Evolutionary conservation across 2,888 invertebrate genomes (phyloP).

Genomic region (Abrostola tripartita): DNA sequence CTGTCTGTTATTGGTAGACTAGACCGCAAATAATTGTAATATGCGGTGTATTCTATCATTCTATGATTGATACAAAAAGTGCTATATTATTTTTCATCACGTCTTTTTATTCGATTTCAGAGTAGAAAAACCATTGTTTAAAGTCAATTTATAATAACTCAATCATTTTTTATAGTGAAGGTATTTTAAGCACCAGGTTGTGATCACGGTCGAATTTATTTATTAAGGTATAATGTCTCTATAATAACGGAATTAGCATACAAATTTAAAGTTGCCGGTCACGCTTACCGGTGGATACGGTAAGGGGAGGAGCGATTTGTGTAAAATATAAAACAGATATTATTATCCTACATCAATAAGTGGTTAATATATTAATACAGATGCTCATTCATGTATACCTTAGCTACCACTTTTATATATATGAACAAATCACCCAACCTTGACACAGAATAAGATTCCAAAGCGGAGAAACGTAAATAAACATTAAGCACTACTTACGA

Average conservation of each 20-base stretch:
- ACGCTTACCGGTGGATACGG: conserved; percentile 13
- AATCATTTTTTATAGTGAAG: conserved; percentile 1
- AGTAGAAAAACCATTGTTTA: not conserved
- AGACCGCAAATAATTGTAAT: no score
- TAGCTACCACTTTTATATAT: no score
- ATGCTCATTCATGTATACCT: not conserved
- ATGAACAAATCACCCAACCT: no score
- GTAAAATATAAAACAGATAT: not conserved
- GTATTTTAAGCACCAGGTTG: conserved; percentile 2
- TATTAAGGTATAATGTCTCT: conserved; percentile 41
- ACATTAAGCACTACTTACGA: no score
- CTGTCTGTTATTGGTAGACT: no score
- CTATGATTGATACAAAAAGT: no score
- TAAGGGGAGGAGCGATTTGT: conserved; percentile 28
- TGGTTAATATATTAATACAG: not conserved
- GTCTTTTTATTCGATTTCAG: no score
- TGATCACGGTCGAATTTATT: conserved; percentile 22
- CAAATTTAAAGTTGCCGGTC: conserved; percentile 39
- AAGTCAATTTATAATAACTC: not conserved
- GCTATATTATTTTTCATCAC: no score
- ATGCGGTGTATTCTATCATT: no score
- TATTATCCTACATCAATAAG: not conserved
- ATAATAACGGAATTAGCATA: conserved; percentile 54
- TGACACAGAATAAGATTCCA: no score
- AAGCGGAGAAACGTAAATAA: no score